These are phyloP conservation scores for Aporrectodea caliginosa DNA, from an alignment of 1,140 invertebrate genomes.

Conservation along the genomic window DNA sequence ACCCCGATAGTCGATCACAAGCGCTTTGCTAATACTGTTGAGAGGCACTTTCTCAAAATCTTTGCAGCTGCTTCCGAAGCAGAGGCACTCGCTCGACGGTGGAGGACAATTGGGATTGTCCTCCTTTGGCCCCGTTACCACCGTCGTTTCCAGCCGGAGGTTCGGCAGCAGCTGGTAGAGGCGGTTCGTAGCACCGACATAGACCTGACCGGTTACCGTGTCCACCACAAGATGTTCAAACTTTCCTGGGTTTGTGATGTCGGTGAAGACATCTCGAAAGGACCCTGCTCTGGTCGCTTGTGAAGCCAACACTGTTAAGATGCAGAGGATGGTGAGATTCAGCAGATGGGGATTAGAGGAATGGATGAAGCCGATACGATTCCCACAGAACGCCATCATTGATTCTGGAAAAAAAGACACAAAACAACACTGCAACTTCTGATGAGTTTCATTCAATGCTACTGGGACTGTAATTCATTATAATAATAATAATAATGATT, in stretches of 20 bases:
- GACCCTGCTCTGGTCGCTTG: too few species aligned
- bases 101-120: conserved; percentile 80
- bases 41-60: conserved; percentile 62
- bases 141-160: conserved; percentile 70
- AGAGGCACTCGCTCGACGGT: conserved; percentile 44
- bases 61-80: conserved; percentile 18
- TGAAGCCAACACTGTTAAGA: too few species aligned
- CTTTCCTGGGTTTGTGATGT: neutral
- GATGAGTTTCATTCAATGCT: too few species aligned
- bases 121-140: conserved; percentile 80
- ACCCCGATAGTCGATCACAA: conserved; percentile 88
- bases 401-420: too few species aligned
- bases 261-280: neutral
- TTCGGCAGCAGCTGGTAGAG: conserved; percentile 85
- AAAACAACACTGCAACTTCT: too few species aligned
- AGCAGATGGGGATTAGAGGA: too few species aligned
- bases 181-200: conserved; percentile 87
- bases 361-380: too few species aligned
- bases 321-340: too few species aligned
- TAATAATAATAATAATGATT: too few species aligned
- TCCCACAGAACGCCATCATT: too few species aligned
- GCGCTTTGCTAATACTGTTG: conserved; percentile 91
- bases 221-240: conserved; percentile 82
- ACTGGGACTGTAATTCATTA: too few species aligned
- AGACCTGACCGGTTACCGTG: conserved; percentile 83